Evolutionary conservation across 1,140 invertebrate species (phyloP).

Genomic region (Schlechtendalia chinensis): DNA sequence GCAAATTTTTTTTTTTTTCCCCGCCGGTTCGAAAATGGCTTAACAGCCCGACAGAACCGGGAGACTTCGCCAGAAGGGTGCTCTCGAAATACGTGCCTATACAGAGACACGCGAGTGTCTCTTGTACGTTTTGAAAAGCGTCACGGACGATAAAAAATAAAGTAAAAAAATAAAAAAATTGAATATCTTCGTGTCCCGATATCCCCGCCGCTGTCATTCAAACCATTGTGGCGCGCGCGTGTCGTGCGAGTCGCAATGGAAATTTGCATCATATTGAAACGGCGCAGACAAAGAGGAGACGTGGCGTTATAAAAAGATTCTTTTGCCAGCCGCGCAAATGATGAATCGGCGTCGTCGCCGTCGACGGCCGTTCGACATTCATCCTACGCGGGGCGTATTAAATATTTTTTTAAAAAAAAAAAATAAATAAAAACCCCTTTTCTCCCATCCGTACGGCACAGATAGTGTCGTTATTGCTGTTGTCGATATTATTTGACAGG

Average conservation of each 20-base stretch:
- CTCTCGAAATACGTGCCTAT: slow-evolving; percentile 44
- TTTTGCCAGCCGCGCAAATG: slow-evolving; percentile 29
- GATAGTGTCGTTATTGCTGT: slow-evolving; percentile 32
- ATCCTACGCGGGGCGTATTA: slow-evolving; percentile 29
- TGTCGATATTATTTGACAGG: slow-evolving; percentile 44
- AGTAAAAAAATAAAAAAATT: slow-evolving; percentile 27
- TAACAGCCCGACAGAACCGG: neutral
- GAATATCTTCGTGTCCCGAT: slow-evolving; percentile 37
- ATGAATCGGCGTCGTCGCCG: slow-evolving; percentile 42
- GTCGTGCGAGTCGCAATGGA: slow-evolving; percentile 42
- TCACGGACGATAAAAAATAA: slow-evolving; percentile 1
- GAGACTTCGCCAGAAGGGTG: slow-evolving; percentile 19
- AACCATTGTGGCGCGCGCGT: slow-evolving; percentile 38
- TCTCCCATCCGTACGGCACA: neutral
- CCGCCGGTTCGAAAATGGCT: neutral
- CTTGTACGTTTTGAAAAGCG: slow-evolving; percentile 36
- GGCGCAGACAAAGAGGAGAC: slow-evolving; percentile 26
- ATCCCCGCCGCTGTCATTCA: slow-evolving; percentile 46
- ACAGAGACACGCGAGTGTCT: neutral
- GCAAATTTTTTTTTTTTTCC: neutral
- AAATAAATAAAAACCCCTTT: neutral
- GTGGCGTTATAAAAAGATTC: slow-evolving; percentile 43
- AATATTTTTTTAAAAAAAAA: slow-evolving; percentile 20
- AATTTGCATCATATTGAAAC: slow-evolving; percentile 50
- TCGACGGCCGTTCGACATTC: slow-evolving; percentile 32